Evolutionary conservation across 2,888 invertebrate species (phyloP).

Genomic region (Nemapogon koenigi): DNA sequence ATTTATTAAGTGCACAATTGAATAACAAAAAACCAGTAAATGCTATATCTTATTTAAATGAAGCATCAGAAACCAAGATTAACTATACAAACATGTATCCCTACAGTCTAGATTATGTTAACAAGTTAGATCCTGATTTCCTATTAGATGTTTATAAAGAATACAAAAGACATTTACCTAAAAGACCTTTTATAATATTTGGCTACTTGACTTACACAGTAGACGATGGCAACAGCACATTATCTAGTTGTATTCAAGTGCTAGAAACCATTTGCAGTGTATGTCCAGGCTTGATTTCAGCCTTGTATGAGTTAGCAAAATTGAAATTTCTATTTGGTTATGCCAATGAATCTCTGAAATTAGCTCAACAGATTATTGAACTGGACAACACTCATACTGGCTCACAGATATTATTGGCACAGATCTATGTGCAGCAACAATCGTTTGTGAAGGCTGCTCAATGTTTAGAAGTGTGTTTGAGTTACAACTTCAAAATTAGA

Average conservation of each 20-base stretch:
- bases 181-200: conserved; percentile 58
- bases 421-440: conserved; percentile 77
- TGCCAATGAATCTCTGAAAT: conserved; percentile 70
- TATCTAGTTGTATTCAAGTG: conserved; percentile 67
- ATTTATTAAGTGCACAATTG: conserved; percentile 73
- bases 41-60: conserved; percentile 66
- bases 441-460: conserved; percentile 81
- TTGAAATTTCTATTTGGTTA: conserved; percentile 84
- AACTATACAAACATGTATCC: conserved; percentile 53
- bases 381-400: conserved; percentile 82
- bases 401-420: conserved; percentile 85
- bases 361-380: conserved; percentile 76
- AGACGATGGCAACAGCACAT: conserved; percentile 50
- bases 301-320: conserved; percentile 76
- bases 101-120: conserved; percentile 78
- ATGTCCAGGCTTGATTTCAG: conserved; percentile 80
- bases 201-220: conserved; percentile 46
- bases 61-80: conserved; percentile 64
- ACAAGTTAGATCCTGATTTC: conserved; percentile 84
- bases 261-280: conserved; percentile 76
- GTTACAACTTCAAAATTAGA: conserved; percentile 90
- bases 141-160: conserved; percentile 79
- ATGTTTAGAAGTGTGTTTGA: conserved; percentile 86
- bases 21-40: conserved; percentile 57
- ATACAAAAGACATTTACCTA: conserved; percentile 76